Evolutionary conservation across 2,113 vertebrate genomes (phyloP), one percentile per base, ranked within the genome.

Genomic region (Hippocampus barbouri): DNA sequence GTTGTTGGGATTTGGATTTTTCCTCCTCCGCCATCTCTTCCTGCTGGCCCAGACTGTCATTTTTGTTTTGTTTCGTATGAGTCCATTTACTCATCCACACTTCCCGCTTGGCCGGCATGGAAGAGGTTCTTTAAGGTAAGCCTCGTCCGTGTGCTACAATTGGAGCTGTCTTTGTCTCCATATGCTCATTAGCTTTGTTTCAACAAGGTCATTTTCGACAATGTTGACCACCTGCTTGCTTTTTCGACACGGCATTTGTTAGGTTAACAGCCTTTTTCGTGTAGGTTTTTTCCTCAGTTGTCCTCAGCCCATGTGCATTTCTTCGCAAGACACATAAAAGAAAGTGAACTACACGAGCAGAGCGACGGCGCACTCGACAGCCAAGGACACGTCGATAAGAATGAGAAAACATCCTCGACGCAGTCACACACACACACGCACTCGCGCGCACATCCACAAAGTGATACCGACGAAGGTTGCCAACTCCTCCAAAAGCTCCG

Each of bases 401-500:
- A 59, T 49, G 61, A 79, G 68, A 88, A 90, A 90, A 90, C 85
- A 91, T 89, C 86, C 82, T 88, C 68, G 81, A 47, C 56, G 71
- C 66, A 62, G 23, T 76, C 63, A 69, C 59, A 73, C 71, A 68
- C 66, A 61, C 18, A 34, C 72, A 30, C 72, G 47, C 43, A 67
- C 65, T 64, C 68, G 72, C 57, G 73, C 75, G 69, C 62, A 59
- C 71, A 68, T 68, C 45, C 83, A 78, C 82, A 83, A 80, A 89
- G 83, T 77, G 85, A 86, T 87, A 85, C 77, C 67, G 72, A 82
- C 81, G 75, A 76, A 80, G 78, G 85, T 79, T 91, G 87, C 82
- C 87, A 91, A 84, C 82, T 88, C 82, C 84, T 89, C 79, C 81
- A 80, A 89, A 88, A 87, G 84, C 87, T 86, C 86, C 83, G 73